phyloP scores from a whole-genome alignment of 1,140 invertebrate genomes.

The Hirudo medicinalis region DNA sequence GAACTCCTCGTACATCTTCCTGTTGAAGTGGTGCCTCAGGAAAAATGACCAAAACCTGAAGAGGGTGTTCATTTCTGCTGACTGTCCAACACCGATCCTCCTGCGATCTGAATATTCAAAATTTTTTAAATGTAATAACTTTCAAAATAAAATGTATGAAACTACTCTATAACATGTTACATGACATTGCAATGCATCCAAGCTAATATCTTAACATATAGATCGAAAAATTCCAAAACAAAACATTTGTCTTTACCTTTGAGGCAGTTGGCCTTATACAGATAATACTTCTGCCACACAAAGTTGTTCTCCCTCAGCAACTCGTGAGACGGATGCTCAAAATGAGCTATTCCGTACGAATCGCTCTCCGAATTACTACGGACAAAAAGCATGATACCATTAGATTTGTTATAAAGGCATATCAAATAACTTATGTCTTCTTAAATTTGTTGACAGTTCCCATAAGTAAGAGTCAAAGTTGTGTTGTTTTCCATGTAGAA shows the following conservation, averaged over 20 bases:
- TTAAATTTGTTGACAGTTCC: background rate
- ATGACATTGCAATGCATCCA: background rate
- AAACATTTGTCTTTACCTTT: background rate
- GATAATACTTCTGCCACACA: conserved; percentile 14
- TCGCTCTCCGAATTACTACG: background rate
- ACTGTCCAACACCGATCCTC: conserved; percentile 66
- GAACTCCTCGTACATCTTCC: conserved; percentile 96
- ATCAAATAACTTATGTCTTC: background rate
- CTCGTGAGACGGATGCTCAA: conserved; percentile 1
- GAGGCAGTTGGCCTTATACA: conserved; percentile 14
- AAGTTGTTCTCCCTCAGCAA: conserved; percentile 11
- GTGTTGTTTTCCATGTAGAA: too few relatives aligned
- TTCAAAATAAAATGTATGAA: background rate
- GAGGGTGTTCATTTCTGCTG: conserved; percentile 40
- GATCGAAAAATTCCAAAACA: conserved; percentile 4
- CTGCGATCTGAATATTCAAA: conserved; percentile 50
- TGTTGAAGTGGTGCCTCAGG: conserved; percentile 91
- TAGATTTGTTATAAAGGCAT: too few relatives aligned
- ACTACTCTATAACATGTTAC: conserved; percentile 13
- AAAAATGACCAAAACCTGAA: conserved; percentile 93
- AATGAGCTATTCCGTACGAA: background rate
- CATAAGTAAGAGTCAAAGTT: too few relatives aligned
- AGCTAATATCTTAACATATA: background rate
- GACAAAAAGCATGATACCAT: too few relatives aligned
- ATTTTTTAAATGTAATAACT: background rate